Percentiles rank a stretch among this genome's conserved stretches.
phyloP scores from a whole-genome alignment of 2,888 invertebrate genomes.

The Griposia aprilina region DNA sequence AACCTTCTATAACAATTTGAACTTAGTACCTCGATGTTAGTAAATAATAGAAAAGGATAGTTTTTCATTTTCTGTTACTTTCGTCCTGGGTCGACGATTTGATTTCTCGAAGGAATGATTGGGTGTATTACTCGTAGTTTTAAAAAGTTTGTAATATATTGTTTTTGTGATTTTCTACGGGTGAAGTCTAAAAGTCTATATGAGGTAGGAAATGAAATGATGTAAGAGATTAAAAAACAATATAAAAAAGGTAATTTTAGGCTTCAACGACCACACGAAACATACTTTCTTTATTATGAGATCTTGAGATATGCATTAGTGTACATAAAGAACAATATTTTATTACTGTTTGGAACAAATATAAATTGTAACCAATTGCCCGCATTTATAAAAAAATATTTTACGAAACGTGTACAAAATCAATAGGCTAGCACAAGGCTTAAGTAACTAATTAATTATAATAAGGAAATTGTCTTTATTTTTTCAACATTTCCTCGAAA shows the following conservation, averaged over 20 bases:
- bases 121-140: neutral
- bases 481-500: neutral
- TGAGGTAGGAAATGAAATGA: neutral
- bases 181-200: neutral
- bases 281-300: neutral
- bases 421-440: neutral
- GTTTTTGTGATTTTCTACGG: neutral
- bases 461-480: neutral
- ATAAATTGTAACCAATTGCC: neutral
- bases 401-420: neutral
- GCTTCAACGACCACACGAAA: neutral
- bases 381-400: no score
- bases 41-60: constrained; percentile 44
- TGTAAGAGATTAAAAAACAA: no score
- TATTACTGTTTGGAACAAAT: neutral
- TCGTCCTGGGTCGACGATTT: constrained; percentile 5
- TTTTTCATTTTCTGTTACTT: constrained; percentile 49
- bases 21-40: constrained; percentile 38
- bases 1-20: constrained; percentile 46
- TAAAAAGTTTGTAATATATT: constrained; percentile 15
- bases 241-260: neutral
- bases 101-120: constrained; percentile 13
- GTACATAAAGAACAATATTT: neutral
- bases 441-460: neutral
- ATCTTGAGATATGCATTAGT: neutral